Base-by-base conservation (phyloP, 2,797 vertebrate species). In the Sebastes goodei region DNA sequence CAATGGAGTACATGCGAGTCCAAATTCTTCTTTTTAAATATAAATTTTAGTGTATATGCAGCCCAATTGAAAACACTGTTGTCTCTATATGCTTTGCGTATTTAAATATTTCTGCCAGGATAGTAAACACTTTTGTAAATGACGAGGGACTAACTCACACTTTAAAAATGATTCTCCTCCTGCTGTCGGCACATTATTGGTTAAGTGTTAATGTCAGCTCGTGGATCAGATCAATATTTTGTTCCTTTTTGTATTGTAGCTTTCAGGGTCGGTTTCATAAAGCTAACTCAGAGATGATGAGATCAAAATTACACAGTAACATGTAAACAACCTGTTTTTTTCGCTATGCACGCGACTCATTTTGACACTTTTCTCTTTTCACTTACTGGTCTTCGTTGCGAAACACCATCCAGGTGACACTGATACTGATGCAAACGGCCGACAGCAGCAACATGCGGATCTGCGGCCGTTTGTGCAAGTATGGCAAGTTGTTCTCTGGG, bases 321-420 rank as follows among this genome's bases (percentile, higher is more conserved):
- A 15, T 62, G 60, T 21, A 35, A 35, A 62, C 60, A 14, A 63
- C 61, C 29, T 63, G n/a, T 63, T 21, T 10, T 10, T 29, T 33
- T 32, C 12, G 9, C 5, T 6, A 7, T 52, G 8, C 0, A n/a
- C 8, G 20, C 52, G 2, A 49, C 62, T 35, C 15, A 53, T n/a
- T 66, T 10, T 35, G 21, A 49, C 38, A 15, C 15, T 4, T 11
- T 12, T 14, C 23, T 96, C 98, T 97, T 92, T 12, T 14, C 23
- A 96, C 98, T 97, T 92, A 99, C 99, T 97, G 97, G 93, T 99
- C 97, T 87, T 99, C 97, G 0, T 99, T 98, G 78, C 98, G 96
- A 94, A 98, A 99, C 88, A 98, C 53, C 61, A 96, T 97, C 99
- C 99, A 99, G 81, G 97, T 92, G 75, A 97, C 0, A n/a, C 97